These are phyloP conservation scores for Diadema setosum DNA, from an alignment of 35 echinoderm and acorn worm species.

Conservation along the genomic window DNA sequence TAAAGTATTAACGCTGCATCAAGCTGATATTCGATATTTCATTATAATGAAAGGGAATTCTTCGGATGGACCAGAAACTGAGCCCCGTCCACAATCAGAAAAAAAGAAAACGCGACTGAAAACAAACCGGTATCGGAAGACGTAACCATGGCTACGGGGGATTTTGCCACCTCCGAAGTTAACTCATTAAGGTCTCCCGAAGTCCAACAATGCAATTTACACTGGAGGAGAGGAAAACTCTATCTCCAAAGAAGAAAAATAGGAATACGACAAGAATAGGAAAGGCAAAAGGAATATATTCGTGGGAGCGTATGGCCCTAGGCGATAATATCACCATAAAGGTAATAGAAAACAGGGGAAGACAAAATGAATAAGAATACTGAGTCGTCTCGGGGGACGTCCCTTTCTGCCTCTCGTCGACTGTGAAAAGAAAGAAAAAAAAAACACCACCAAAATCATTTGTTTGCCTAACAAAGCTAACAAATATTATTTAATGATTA, in stretches of 20 bases:
- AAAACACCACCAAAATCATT: background rate
- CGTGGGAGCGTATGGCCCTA: background rate
- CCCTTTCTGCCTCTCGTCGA: background rate
- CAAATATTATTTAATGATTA: conserved; percentile 4
- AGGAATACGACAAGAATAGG: background rate
- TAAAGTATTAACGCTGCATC: no score
- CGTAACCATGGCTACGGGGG: background rate
- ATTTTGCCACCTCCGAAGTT: no score
- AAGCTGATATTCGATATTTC: background rate
- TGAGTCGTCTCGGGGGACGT: background rate
- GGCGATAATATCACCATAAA: background rate
- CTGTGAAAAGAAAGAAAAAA: background rate
- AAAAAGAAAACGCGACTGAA: background rate
- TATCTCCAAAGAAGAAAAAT: background rate
- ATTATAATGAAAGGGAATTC: background rate
- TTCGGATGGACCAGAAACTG: background rate
- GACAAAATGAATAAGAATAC: background rate
- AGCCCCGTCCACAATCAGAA: background rate
- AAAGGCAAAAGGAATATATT: background rate
- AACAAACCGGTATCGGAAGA: background rate
- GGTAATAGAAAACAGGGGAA: background rate
- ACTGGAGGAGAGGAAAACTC: background rate
- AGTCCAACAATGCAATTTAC: background rate
- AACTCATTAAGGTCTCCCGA: no score
- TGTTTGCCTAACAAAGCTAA: conserved; percentile 6